A percentile compares a stretch with the other conserved stretches of the same genome.
These are phyloP conservation scores for Silurus aristotelis DNA, from an alignment of 2,797 vertebrate species.

Conservation along the genomic window DNA sequence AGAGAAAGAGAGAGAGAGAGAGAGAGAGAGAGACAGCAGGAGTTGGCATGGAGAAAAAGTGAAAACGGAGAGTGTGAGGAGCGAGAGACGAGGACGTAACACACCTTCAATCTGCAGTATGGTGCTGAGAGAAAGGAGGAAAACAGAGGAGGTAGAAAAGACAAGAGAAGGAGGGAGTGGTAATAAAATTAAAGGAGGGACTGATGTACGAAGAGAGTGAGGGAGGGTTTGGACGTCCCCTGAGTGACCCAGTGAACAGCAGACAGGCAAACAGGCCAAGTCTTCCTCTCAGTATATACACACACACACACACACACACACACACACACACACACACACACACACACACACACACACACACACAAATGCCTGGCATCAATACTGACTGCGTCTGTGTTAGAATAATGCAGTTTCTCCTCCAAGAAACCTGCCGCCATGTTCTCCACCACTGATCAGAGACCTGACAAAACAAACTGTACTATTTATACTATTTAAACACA, in stretches of 20 bases:
- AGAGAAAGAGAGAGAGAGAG: background rate
- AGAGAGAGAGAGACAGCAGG: background rate
- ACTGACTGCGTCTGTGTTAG: slow-evolving; percentile 16
- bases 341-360: slow-evolving; percentile 14
- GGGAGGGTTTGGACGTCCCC: slow-evolving; percentile 59
- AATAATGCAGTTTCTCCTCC: slow-evolving; percentile 7
- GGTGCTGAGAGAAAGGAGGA: background rate
- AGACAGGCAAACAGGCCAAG: slow-evolving; percentile 64
- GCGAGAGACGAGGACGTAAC: background rate
- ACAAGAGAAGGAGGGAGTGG: background rate
- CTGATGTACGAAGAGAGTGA: slow-evolving; percentile 54
- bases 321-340: slow-evolving; percentile 27
- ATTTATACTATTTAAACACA: background rate
- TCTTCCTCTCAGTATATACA: slow-evolving; percentile 25
- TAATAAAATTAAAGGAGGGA: slow-evolving; percentile 15
- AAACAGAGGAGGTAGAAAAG: background rate
- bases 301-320: slow-evolving; percentile 26
- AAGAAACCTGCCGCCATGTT: slow-evolving; percentile 24
- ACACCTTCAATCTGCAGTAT: slow-evolving; percentile 12
- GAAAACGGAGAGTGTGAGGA: background rate
- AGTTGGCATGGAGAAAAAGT: background rate
- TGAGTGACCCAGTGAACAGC: slow-evolving; percentile 68
- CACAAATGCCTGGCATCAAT: slow-evolving; percentile 15
- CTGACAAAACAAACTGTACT: background rate
- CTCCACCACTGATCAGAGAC: slow-evolving; percentile 15